Evolutionary conservation across 2,888 invertebrate species (phyloP), one percentile per base, ranked within the genome.

Genomic region (Ormia ochracea): DNA sequence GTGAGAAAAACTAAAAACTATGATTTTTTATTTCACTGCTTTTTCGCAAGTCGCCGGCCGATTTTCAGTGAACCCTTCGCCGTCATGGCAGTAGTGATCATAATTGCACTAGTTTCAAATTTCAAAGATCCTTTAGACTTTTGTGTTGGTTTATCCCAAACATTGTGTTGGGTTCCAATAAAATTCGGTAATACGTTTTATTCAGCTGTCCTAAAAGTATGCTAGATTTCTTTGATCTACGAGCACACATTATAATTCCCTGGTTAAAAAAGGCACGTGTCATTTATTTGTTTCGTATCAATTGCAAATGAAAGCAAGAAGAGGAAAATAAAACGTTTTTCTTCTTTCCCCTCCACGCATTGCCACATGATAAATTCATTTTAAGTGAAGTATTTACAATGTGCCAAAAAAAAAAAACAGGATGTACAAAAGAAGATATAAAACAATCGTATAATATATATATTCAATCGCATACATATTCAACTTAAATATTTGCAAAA

Each of bases 261-360:
- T 33, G 31, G 52, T n/a, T 50, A 48, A 80, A n/a, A 52, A 33
- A 41, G 58, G 38, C 66, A 75, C 72, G 75, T 70, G 75, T 80
- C 48, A 54, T 61, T 76, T 68, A 61, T 69, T 36, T 50, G 26
- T 84, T 84, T 85, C 84, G 86, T 87, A 87, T 86, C 87, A 86
- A 86, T 87, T 87, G 84, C 86, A 85, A 85, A 86, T 41, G 9
- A 28, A 66, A n/a, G n/a, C n/a, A n/a, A 41, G 12, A 52, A 28
- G 7, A 38, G 12, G 23, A 4, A 48, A n/a, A 23, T 26, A 26
- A 63, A 63, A 48, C 4, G 6, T 31, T 43, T 36, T 19, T 48
- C 2, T 21, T 0, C 17, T 26, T 69, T 38, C 5, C n/a, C 1
- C 19, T 14, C 43, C 3, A 84, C 84, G 83, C 82, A 84, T 84